Conservation (phyloP, 2,797 vertebrate genomes). For the Dermochelys coriacea region DNA sequence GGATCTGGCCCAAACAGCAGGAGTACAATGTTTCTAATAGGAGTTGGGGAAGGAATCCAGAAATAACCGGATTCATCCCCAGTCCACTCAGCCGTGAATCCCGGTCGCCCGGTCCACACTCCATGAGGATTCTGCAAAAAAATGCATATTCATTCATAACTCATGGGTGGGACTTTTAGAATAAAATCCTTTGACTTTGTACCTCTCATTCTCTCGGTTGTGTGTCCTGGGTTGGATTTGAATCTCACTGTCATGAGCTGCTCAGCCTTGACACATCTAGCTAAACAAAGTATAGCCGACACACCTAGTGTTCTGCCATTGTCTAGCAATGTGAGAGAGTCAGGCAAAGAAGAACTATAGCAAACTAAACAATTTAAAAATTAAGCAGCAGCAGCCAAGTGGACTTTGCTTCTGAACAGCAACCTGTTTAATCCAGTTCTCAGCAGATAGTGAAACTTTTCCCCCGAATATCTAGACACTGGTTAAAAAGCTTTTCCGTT, state of each 20-base stretch:
- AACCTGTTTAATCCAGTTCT: constrained; percentile 68
- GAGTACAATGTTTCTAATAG: not conserved
- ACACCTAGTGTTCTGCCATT: constrained; percentile 44
- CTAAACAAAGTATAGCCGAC: constrained; percentile 31
- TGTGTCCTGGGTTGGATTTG: accelerated
- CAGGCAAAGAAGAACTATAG: constrained; percentile 51
- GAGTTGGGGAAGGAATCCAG: not conserved
- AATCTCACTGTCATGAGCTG: not conserved
- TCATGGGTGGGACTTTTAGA: not conserved
- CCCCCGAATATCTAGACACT: constrained; percentile 12
- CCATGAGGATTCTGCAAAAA: not conserved
- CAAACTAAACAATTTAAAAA: not conserved
- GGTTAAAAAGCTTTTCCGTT: constrained; percentile 17
- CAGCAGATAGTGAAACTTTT: constrained; percentile 25
- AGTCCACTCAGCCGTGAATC: not conserved
- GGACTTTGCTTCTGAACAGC: constrained; percentile 30
- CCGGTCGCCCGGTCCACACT: accelerated
- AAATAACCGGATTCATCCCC: not conserved
- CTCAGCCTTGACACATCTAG: constrained; percentile 25
- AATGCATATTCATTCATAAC: constrained; percentile 10
- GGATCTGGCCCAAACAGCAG: not conserved
- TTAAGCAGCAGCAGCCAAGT: constrained; percentile 50
- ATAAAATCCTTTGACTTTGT: constrained; percentile 38
- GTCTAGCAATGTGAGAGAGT: constrained; percentile 33
- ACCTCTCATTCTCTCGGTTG: not conserved